Percentiles rank a stretch among this genome's conserved stretches.
These are phyloP conservation scores for Brachionus paranguensis DNA, from an alignment of 1,140 invertebrate genomes.

Conservation along the genomic window DNA sequence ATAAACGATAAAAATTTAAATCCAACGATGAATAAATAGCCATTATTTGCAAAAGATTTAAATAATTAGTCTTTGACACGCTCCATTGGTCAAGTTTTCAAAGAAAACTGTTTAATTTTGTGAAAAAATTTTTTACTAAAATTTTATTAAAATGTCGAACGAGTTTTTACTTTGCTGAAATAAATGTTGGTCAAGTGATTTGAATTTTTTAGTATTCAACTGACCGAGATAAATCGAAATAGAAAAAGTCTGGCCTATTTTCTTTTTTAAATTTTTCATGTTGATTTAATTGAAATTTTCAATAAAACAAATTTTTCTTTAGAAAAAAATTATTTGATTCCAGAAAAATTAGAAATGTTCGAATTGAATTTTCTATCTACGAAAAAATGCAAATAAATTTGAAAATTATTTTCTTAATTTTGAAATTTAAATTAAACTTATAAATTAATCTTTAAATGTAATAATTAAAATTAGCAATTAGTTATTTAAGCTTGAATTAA, in stretches of 20 bases:
- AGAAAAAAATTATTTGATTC: too few species aligned
- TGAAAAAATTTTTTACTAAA: not conserved
- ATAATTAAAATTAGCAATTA: too few species aligned
- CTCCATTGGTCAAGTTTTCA: not conserved
- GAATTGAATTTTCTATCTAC: too few species aligned
- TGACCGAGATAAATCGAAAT: slow-evolving; percentile 9
- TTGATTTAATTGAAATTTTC: not conserved
- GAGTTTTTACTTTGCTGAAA: not conserved
- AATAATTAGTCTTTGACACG: slow-evolving; percentile 13
- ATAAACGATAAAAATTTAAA: not conserved
- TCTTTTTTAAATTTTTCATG: not conserved
- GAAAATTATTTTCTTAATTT: too few species aligned
- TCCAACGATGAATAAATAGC: not conserved
- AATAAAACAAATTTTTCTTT: not conserved
- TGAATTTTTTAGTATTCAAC: slow-evolving; percentile 1
- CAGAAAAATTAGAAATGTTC: too few species aligned
- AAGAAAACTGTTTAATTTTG: not conserved
- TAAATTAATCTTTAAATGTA: too few species aligned
- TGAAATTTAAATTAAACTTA: too few species aligned
- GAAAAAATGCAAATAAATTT: too few species aligned
- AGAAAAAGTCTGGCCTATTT: slow-evolving; percentile 18
- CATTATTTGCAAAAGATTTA: slow-evolving; percentile 12
- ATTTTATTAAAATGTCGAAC: not conserved
- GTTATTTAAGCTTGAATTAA: too few species aligned
- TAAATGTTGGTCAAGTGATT: not conserved